Conservation (phyloP, 2,888 invertebrate genomes). For the Nemotelus nigrinus region DNA sequence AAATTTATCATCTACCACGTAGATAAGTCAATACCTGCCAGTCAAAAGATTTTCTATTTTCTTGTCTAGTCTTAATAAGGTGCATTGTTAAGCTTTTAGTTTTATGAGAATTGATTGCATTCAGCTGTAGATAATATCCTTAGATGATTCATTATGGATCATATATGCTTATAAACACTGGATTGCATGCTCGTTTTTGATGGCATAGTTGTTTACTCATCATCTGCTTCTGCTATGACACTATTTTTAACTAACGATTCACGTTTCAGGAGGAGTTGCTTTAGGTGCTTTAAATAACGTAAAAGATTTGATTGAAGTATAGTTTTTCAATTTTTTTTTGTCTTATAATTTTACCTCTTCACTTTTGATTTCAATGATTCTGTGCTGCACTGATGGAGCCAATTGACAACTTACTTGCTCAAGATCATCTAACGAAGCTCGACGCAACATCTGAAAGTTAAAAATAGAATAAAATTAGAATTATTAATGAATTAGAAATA, state of each 20-base stretch:
- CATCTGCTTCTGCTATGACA: conserved; percentile 77
- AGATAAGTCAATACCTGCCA: no score
- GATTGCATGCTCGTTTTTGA: not conserved
- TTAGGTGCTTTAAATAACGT: conserved; percentile 58
- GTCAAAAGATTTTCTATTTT: no score
- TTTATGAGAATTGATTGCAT: not conserved
- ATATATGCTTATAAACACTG: not conserved
- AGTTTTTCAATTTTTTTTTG: not conserved
- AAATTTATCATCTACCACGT: no score
- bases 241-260: conserved; percentile 71
- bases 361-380: conserved; percentile 79
- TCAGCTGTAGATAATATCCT: no score
- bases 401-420: conserved; percentile 84
- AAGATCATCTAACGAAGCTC: conserved; percentile 82
- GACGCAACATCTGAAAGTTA: conserved; percentile 69
- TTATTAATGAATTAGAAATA: no score
- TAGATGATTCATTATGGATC: not conserved
- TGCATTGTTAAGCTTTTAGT: no score
- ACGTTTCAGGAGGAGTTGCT: conserved; percentile 61
- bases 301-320: conserved; percentile 11
- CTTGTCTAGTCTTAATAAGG: no score
- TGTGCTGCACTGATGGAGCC: conserved; percentile 82
- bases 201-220: conserved; percentile 60
- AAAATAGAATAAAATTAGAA: conserved; percentile 21
- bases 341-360: conserved; percentile 71